Evolutionary conservation across 2,888 invertebrate genomes (phyloP), one percentile per base, ranked within the genome.

Genomic region (Nezara viridula): DNA sequence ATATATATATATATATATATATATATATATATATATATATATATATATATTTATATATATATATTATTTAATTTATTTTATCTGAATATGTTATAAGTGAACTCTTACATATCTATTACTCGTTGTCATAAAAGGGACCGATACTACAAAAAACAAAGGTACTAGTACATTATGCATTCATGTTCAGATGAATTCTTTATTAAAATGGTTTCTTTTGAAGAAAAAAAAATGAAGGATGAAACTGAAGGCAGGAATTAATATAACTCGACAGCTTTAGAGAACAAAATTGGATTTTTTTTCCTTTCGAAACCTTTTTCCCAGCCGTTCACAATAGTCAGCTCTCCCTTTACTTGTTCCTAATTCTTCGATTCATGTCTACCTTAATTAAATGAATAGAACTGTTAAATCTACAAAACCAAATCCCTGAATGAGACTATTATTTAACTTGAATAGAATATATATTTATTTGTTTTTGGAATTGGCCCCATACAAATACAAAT

Each of bases 301-400:
- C n/a, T 55, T 55, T 9, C 24, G 55, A n/a, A 55, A 5, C n/a
- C 4, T 55, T 55, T 55, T 55, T 9, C 50, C 9, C 55, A 55
- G 6, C 55, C n/a, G 6, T 55, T 9, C 4, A 55, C n/a, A 55
- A 55, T 55, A 55, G 3, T 55, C 9, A n/a, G 7, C n/a, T 9
- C 24, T n/a, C n/a, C 10, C n/a, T 55, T 19, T 9, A n/a, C 55
- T n/a, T n/a, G 4, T 55, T 10, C 24, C n/a, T 55, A 55, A 55
- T 55, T 55, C 5, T 55, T 55, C 55, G 14, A 60, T 9, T 60
- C 6, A 24, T 24, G 16, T 21, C 7, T 52, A 52, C 3, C 55
- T n/a, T 55, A 55, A n/a, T 55, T 55, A 55, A 55, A 55, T n/a
- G n/a, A 55, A 55, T 55, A n/a, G 55, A n/a, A n/a, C 55, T 21